Evolutionary conservation across 2,797 vertebrate species (phyloP).

Genomic region (Microctenopoma lineatum): DNA sequence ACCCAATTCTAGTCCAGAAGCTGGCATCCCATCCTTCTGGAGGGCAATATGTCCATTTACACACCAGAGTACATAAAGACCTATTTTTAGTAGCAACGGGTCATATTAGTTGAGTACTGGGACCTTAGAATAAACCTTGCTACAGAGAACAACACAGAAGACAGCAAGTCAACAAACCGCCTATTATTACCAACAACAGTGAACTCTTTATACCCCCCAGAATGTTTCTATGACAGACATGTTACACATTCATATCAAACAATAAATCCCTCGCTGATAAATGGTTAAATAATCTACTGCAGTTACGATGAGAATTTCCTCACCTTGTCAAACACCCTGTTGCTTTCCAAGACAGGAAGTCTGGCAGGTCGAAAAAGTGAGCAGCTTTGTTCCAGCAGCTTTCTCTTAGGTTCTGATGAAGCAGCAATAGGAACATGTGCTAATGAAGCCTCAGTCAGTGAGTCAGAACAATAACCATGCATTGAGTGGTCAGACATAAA

Average conservation of each 20-base stretch:
- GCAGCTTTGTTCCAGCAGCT: conserved; percentile 89
- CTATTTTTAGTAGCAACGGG: conserved; percentile 46
- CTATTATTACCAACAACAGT: background rate
- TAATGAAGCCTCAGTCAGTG: background rate
- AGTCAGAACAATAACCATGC: background rate
- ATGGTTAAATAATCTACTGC: background rate
- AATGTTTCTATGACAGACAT: background rate
- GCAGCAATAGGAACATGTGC: background rate
- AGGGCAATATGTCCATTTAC: conserved; percentile 94
- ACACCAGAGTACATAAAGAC: conserved; percentile 94
- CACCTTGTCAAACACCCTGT: conserved; percentile 93
- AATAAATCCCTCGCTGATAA: background rate
- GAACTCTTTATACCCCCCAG: background rate
- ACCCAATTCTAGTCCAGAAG: conserved; percentile 90
- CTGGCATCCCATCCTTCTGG: conserved; percentile 90
- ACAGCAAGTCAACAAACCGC: background rate
- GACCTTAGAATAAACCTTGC: background rate
- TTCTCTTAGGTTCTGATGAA: conserved; percentile 78
- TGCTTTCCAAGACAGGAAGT: conserved; percentile 97
- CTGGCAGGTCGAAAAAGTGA: conserved; percentile 95
- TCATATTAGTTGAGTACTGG: conserved; percentile 1
- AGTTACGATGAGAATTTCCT: conserved; percentile 12
- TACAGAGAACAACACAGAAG: background rate
- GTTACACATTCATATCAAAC: background rate
- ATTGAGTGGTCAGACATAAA: background rate